These are phyloP conservation scores for Heliconius ethilla DNA, from an alignment of 2,888 invertebrate species.

Conservation along the genomic window DNA sequence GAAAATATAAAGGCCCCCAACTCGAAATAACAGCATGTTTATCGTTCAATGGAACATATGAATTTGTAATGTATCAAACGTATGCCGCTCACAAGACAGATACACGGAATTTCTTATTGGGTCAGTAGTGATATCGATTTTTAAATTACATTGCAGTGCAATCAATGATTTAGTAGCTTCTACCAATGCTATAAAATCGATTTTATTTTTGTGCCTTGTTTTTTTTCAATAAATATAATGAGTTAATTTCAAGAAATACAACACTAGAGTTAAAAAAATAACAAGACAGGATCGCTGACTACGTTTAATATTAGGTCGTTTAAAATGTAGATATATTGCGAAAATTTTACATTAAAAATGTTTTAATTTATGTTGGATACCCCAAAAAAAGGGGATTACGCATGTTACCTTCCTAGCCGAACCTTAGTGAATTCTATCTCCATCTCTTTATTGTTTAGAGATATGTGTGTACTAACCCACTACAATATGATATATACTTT, in stretches of 20 bases:
- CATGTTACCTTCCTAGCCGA: background rate
- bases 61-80: constrained; percentile 6
- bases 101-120: constrained; percentile 15
- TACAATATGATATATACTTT: no score
- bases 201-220: background rate
- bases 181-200: background rate
- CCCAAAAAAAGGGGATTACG: no score
- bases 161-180: constrained; percentile 36
- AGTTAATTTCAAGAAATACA: background rate
- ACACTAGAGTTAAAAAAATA: background rate
- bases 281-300: background rate
- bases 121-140: constrained; percentile 34
- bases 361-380: no score
- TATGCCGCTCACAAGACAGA: constrained; percentile 6
- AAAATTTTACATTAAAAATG: no score
- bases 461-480: background rate
- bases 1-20: background rate
- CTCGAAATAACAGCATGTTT: background rate
- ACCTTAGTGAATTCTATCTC: background rate
- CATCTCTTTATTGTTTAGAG: background rate
- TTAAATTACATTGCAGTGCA: constrained; percentile 35
- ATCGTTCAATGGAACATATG: background rate
- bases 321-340: no score
- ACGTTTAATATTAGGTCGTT: background rate
- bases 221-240: background rate